Conservation (phyloP, 2,113 vertebrate species). For the Origma solitaria region DNA sequence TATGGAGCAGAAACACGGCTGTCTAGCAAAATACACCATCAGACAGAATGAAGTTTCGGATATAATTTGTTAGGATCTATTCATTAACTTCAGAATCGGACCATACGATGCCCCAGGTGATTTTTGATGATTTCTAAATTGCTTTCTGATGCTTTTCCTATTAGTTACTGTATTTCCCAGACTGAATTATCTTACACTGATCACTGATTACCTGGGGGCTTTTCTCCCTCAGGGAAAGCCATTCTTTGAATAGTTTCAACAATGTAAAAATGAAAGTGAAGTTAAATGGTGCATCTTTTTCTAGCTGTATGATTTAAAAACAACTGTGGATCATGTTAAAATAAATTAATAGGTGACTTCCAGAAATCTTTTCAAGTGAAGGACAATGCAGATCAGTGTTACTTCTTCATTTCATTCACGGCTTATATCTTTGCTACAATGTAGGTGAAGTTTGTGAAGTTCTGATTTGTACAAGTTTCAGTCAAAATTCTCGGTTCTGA, state of each 20-base stretch:
- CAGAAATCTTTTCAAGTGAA: background rate
- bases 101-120: background rate
- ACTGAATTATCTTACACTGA: background rate
- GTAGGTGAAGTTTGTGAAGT: background rate
- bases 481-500: background rate
- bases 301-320: background rate
- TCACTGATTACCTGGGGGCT: background rate
- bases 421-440: background rate
- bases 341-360: background rate
- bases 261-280: background rate
- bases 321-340: background rate
- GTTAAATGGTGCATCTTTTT: background rate
- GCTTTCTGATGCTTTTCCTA: background rate
- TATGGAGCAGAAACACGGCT: background rate
- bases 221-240: background rate
- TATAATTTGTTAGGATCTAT: background rate
- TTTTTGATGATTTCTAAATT: background rate
- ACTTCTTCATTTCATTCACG: background rate
- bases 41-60: background rate
- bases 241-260: background rate
- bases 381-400: background rate
- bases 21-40: background rate
- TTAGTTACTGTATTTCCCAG: background rate
- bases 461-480: conserved; percentile 1
- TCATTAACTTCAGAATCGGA: background rate